Conservation (phyloP, 2,113 vertebrate genomes). For the Forbesichthys agassizii region DNA sequence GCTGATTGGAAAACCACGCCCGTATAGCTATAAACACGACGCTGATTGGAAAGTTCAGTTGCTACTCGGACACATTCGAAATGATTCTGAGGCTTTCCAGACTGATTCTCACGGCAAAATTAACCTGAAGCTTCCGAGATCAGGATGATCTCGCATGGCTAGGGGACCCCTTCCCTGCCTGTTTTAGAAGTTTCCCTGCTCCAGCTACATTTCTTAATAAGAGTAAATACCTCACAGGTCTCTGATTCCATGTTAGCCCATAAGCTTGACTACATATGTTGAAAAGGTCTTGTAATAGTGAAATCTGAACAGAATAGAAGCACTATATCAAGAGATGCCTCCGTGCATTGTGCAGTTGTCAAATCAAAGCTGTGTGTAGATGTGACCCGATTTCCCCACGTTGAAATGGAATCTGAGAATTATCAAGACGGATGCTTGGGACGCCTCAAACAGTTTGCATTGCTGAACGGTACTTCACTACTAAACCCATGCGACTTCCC, state of each 20-base stretch:
- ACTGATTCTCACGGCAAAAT: no score
- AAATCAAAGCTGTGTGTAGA: constrained; percentile 46
- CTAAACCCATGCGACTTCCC: neutral
- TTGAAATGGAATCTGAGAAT: constrained; percentile 61
- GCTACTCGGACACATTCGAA: no score
- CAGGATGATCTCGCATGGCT: no score
- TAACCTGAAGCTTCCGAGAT: no score
- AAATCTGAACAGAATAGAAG: constrained; percentile 39
- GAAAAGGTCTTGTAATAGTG: constrained; percentile 17
- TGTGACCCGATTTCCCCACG: constrained; percentile 58
- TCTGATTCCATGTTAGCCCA: constrained; percentile 43
- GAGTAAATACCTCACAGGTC: constrained; percentile 16
- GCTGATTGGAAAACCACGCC: no score
- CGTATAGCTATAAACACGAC: no score
- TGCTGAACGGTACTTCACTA: constrained; percentile 36
- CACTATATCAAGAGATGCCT: no score
- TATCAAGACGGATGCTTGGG: constrained; percentile 47
- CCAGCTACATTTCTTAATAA: constrained; percentile 24
- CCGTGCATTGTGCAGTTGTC: no score
- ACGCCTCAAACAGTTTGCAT: constrained; percentile 35
- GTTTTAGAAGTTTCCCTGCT: no score
- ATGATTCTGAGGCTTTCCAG: no score
- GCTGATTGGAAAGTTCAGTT: no score
- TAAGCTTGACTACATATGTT: constrained; percentile 29
- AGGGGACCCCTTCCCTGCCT: no score